A percentile compares a stretch with the other conserved stretches of the same genome.
phyloP scores from a whole-genome alignment of 2,113 vertebrate genomes.

The Crocuta crocuta region DNA sequence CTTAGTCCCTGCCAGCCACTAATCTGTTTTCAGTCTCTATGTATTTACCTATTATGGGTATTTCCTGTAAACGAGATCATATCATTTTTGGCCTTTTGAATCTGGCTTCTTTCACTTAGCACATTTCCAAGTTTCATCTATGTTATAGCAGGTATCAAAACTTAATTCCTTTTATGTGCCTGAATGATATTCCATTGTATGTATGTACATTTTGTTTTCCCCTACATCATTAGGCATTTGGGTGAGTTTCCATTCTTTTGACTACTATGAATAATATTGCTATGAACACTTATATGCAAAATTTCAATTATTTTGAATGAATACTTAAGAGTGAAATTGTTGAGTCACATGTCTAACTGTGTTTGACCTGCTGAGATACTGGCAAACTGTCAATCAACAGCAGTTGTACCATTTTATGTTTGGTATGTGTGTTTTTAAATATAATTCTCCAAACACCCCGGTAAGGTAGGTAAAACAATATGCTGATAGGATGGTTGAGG shows the following conservation, averaged over 20 bases:
- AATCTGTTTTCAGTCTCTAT: not conserved
- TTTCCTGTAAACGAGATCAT: not conserved
- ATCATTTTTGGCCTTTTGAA: not conserved
- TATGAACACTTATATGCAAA: not conserved
- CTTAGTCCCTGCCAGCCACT: not conserved
- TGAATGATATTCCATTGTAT: not conserved
- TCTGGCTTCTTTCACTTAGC: not conserved
- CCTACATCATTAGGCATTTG: not conserved
- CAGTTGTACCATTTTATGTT: not conserved
- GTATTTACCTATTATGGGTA: not conserved
- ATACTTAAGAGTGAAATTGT: not conserved
- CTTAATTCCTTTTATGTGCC: not conserved
- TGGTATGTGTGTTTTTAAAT: not conserved
- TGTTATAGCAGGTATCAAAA: not conserved
- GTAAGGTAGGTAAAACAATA: not conserved
- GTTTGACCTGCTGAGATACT: conserved; percentile 27
- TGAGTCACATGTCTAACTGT: not conserved
- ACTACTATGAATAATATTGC: not conserved
- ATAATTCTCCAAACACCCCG: not conserved
- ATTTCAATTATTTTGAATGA: conserved; percentile 28
- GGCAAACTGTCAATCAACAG: not conserved
- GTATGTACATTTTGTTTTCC: not conserved
- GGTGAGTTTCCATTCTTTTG: not conserved
- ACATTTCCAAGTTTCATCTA: not conserved
- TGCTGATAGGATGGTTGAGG: not conserved